A percentile compares a stretch with the other conserved stretches of the same genome.
Evolutionary conservation across 2,113 vertebrate genomes (phyloP).

Genomic region (Steatornis caripensis): DNA sequence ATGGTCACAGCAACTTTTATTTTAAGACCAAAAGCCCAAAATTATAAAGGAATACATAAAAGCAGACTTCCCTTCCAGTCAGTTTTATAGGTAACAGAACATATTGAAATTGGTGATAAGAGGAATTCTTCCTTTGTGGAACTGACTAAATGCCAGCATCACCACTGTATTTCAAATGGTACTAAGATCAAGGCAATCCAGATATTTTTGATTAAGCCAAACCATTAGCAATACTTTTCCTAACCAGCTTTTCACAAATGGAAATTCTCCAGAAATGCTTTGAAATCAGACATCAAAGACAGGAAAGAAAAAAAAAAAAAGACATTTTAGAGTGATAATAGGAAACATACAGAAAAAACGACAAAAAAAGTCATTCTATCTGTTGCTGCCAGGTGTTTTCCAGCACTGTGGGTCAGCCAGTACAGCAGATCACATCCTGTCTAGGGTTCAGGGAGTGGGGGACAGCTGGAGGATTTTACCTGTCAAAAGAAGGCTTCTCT

Average conservation of each 20-base stretch:
- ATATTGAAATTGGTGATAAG: not conserved
- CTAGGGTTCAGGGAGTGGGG: not conserved
- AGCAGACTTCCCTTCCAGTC: not conserved
- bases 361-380: not conserved
- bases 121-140: not conserved
- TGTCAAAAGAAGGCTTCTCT: slow-evolving; percentile 94
- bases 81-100: not conserved
- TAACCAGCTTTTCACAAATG: not conserved
- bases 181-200: not conserved
- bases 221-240: not conserved
- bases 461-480: slow-evolving; percentile 70
- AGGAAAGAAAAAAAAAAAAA: not conserved
- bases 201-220: not conserved
- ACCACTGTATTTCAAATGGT: not conserved
- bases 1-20: not conserved
- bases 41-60: not conserved
- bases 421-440: not conserved
- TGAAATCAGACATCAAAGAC: slow-evolving; percentile 15
- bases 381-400: not conserved
- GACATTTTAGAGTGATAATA: not conserved
- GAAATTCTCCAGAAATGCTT: not conserved
- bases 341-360: not conserved
- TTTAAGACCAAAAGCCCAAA: not conserved
- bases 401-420: not conserved
- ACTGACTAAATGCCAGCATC: not conserved